Evolutionary conservation across 2,888 invertebrate species (phyloP).

Genomic region (Drosophila phalerata): DNA sequence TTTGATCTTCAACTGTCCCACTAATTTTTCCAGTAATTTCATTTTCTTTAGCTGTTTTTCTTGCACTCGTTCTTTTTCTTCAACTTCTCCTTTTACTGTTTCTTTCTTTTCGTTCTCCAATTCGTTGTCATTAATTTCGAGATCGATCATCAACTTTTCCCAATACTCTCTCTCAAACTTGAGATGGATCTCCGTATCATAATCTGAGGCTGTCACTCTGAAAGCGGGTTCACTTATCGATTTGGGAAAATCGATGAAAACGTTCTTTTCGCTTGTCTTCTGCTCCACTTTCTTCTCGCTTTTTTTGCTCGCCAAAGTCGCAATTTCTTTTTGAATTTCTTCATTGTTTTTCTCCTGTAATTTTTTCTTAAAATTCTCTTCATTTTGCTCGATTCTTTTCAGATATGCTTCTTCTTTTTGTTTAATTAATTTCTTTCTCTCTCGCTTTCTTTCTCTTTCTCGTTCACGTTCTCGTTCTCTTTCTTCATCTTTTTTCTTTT

Average conservation of each 20-base stretch:
- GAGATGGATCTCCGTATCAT: neutral
- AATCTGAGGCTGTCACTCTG: neutral
- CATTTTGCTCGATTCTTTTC: neutral
- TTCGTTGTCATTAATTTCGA: too few relatives aligned
- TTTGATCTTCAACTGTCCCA: neutral
- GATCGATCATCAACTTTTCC: neutral
- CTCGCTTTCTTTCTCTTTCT: neutral
- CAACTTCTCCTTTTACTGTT: neutral
- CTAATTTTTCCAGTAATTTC: too few relatives aligned
- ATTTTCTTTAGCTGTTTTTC: neutral
- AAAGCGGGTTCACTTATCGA: constrained; percentile 3
- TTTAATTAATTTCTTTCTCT: neutral
- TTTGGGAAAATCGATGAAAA: neutral
- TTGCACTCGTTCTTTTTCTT: neutral
- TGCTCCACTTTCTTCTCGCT: neutral
- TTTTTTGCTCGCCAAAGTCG: neutral
- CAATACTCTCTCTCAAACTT: neutral
- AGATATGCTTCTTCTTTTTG: neutral
- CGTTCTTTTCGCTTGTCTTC: neutral
- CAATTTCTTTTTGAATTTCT: neutral
- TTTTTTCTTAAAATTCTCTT: neutral
- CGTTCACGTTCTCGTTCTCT: neutral
- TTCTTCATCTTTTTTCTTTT: neutral
- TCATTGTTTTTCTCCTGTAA: neutral
- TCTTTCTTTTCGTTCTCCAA: neutral